phyloP scores from a whole-genome alignment of 2,888 invertebrate genomes.

The Helicoverpa assulta region DNA sequence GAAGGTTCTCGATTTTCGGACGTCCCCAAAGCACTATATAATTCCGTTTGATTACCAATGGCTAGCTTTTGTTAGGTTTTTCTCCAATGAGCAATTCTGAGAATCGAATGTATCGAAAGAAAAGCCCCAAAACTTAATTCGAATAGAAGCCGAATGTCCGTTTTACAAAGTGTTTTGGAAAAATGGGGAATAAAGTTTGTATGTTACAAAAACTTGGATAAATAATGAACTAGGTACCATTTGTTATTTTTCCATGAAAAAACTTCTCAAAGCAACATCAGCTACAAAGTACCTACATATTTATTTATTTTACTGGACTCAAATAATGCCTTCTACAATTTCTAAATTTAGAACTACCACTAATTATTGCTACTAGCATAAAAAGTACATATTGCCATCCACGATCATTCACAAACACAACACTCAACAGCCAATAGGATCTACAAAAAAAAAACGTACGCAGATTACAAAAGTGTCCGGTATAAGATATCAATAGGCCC shows the following conservation, averaged over 20 bases:
- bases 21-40: constrained; percentile 14
- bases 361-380: too few relatives aligned
- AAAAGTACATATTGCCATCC: too few relatives aligned
- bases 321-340: too few relatives aligned
- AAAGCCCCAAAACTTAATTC: neutral
- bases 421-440: too few relatives aligned
- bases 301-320: too few relatives aligned
- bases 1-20: constrained; percentile 25
- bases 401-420: too few relatives aligned
- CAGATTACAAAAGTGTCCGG: neutral
- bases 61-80: constrained; percentile 6
- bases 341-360: too few relatives aligned
- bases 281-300: too few relatives aligned
- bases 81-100: neutral
- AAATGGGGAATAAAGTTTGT: neutral
- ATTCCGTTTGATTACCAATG: constrained; percentile 34
- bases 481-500: constrained; percentile 21
- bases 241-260: too few relatives aligned
- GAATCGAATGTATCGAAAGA: neutral
- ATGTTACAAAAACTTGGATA: too few relatives aligned
- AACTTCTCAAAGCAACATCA: too few relatives aligned
- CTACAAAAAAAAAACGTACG: neutral
- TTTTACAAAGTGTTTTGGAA: neutral
- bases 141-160: neutral
- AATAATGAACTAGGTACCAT: too few relatives aligned